phyloP scores from a whole-genome alignment of 1,140 invertebrate genomes.

The Wiebesia pumilae region DNA sequence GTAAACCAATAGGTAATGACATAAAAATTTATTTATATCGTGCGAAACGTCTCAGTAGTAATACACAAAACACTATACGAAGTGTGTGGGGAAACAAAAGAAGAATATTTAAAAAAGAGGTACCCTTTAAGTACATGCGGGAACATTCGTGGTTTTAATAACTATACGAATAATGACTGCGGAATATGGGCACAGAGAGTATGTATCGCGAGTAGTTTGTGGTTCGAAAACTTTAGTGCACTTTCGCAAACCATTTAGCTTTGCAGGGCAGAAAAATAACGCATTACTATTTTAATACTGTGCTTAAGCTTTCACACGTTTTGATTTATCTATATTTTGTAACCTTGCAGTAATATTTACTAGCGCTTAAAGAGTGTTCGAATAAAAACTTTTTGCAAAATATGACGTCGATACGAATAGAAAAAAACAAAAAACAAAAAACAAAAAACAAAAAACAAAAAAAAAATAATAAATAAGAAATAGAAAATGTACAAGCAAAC shows the following conservation, averaged over 20 bases:
- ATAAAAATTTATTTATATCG: not conserved
- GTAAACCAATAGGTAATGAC: not conserved
- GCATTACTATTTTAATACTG: slow-evolving; percentile 8
- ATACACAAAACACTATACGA: slow-evolving; percentile 8
- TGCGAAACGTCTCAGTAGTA: slow-evolving; percentile 9
- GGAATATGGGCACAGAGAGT: slow-evolving; percentile 25
- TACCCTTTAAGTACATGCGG: slow-evolving; percentile 40
- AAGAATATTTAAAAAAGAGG: not conserved
- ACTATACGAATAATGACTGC: slow-evolving; percentile 43
- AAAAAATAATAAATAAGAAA: too few relatives aligned
- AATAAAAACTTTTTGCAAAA: not conserved
- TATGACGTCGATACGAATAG: not conserved
- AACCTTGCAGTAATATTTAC: not conserved
- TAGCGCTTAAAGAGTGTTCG: not conserved
- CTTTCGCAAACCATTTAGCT: not conserved
- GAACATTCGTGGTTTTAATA: slow-evolving; percentile 50
- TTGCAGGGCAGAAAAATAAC: not conserved
- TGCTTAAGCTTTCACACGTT: not conserved
- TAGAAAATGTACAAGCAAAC: too few relatives aligned
- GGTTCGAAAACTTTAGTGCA: slow-evolving; percentile 33
- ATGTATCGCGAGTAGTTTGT: slow-evolving; percentile 35
- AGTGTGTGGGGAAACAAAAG: not conserved
- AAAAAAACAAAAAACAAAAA: too few relatives aligned
- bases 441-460: too few relatives aligned
- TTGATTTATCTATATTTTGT: slow-evolving; percentile 22